These are phyloP conservation scores for Triplophysa tibetana DNA, from an alignment of 2,113 vertebrate genomes.

Conservation along the genomic window DNA sequence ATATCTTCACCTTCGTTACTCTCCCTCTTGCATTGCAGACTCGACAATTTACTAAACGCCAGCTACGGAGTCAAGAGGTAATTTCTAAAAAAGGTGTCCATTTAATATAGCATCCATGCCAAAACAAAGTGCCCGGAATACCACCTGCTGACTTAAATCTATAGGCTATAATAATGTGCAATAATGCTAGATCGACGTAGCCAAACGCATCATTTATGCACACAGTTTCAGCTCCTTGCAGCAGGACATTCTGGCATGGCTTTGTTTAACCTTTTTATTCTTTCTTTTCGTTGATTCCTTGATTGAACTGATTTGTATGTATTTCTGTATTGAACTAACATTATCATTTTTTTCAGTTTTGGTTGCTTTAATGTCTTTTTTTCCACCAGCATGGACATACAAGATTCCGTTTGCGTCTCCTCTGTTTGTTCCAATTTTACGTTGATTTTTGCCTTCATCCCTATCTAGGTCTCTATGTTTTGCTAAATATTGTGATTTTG, in stretches of 20 bases:
- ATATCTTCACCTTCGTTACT: conserved; percentile 79
- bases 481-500: conserved; percentile 74
- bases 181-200: background rate
- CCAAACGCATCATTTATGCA: background rate
- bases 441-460: conserved; percentile 81
- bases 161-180: no score
- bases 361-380: conserved; percentile 80
- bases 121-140: conserved; percentile 80
- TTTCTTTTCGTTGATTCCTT: conserved; percentile 70
- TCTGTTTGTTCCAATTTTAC: conserved; percentile 76
- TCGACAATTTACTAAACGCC: conserved; percentile 99
- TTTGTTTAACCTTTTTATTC: conserved; percentile 75
- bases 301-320: conserved; percentile 72
- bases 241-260: conserved; percentile 81
- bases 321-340: conserved; percentile 78
- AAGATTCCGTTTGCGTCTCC: conserved; percentile 80
- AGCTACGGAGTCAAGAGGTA: conserved; percentile 98
- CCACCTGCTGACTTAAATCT: conserved; percentile 71
- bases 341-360: conserved; percentile 72
- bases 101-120: conserved; percentile 76
- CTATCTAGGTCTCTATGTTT: conserved; percentile 81
- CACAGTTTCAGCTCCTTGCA: conserved; percentile 51
- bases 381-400: conserved; percentile 84
- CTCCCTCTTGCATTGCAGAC: conserved; percentile 87
- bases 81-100: conserved; percentile 77